Evolutionary conservation across 2,113 vertebrate species (phyloP), one percentile per base, ranked within the genome.

Genomic region (Ammodytes dubius): DNA sequence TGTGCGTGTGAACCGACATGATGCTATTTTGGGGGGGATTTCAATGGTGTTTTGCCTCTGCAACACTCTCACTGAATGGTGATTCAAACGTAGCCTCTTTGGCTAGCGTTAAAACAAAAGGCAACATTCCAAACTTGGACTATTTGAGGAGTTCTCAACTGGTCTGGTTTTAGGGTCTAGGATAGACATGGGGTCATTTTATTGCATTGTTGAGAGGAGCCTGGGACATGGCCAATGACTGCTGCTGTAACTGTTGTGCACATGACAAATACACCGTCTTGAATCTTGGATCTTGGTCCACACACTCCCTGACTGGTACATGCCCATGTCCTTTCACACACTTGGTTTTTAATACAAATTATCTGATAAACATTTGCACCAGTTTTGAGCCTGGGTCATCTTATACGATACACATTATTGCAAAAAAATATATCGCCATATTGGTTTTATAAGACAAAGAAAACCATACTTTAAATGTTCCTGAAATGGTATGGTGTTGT

Each of bases 1-100:
- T 70, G 66, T 70, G 75, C 72, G 66, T 70, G 75, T 53, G 84
- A 91, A 93, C 83, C 91, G 90, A 82, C 64, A 59, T 59, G 72
- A 39, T 70, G 65, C 81, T 63, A 69, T 86, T 88, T 81, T 27
- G 27, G 27, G 27, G 27, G 27, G 54, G 66, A 76, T 87, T 87
- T 77, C 67, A 70, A 43, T n/a, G 68, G 65, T 73, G 1, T 27
- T 86, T 76, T 68, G 52, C 70, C n/a, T 59, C n/a, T 53, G 57
- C 35, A 90, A 60, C 19, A 40, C 57, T 76, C 40, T 27, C 56
- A 60, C 50, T 73, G 46, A 91, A 83, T 71, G 35, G 52, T 54
- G 69, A 81, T 87, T 57, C 83, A 19, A 58, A 19, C 59, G 9
- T 50, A 43, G 43, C 9, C 27, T 65, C 35, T 43, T 80, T 37